phyloP scores from a whole-genome alignment of 2,888 invertebrate genomes.

The Julus scanicus region DNA sequence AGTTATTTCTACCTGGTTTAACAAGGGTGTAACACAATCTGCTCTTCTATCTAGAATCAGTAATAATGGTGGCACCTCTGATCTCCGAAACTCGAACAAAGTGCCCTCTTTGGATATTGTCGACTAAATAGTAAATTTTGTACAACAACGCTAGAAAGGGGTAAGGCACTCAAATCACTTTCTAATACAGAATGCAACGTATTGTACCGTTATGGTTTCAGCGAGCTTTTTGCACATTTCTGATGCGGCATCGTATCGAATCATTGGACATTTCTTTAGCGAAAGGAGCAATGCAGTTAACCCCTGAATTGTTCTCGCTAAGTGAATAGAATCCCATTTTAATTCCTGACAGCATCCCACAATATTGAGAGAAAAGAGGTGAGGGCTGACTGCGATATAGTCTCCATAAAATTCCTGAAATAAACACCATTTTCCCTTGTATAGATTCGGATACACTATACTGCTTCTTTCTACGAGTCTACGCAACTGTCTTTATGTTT shows the following conservation, averaged over 20 bases:
- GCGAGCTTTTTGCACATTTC: conserved; percentile 85
- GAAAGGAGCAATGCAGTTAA: conserved; percentile 87
- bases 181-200: not conserved
- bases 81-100: conserved; percentile 85
- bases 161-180: not conserved
- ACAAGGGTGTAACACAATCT: conserved; percentile 94
- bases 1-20: conserved; percentile 77
- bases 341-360: conserved; percentile 65
- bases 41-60: conserved; percentile 92
- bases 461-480: not conserved
- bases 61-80: conserved; percentile 78
- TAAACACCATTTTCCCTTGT: conserved; percentile 7
- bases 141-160: not conserved
- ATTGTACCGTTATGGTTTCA: conserved; percentile 76
- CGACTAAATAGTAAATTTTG: conserved; percentile 69
- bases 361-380: conserved; percentile 78
- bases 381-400: conserved; percentile 91
- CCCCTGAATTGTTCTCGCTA: conserved; percentile 86
- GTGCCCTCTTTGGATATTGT: conserved; percentile 87
- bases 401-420: conserved; percentile 94
- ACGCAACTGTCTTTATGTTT: not conserved
- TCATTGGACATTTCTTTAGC: conserved; percentile 87
- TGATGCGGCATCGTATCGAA: conserved; percentile 89
- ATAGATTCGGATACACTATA: not conserved
- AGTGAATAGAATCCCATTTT: conserved; percentile 79